Evolutionary conservation across 2,113 vertebrate genomes (phyloP).

Genomic region (Erinaceus europaeus): DNA sequence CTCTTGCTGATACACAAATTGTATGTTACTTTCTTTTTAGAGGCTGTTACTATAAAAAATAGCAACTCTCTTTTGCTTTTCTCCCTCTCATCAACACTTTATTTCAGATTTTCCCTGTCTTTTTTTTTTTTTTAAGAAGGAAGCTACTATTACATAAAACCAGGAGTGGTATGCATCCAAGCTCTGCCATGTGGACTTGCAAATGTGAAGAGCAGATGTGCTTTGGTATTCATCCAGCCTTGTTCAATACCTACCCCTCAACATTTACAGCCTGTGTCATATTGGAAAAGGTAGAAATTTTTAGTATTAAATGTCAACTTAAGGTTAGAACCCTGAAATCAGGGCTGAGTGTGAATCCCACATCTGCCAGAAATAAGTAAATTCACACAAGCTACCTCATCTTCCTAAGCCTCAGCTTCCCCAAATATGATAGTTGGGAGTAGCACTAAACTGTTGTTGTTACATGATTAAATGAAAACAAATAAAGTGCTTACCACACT

Average conservation of each 20-base stretch:
- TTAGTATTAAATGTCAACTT: fast-evolving
- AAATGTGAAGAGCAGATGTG: neutral
- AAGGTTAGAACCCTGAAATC: neutral
- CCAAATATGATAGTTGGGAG: neutral
- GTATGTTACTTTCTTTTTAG: constrained; percentile 38
- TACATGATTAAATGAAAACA: too few relatives aligned
- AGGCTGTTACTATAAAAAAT: constrained; percentile 50
- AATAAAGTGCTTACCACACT: too few relatives aligned
- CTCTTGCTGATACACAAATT: constrained; percentile 56
- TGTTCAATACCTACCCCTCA: too few relatives aligned
- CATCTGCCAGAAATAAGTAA: neutral
- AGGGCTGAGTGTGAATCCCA: neutral
- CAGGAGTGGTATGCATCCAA: neutral
- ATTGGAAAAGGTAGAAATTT: neutral
- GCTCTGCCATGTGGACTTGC: neutral
- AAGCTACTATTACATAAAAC: neutral
- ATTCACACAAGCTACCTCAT: neutral
- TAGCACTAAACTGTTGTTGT: neutral
- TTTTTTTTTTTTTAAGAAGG: constrained; percentile 13
- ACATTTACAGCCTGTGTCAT: neutral
- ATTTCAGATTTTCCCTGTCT: neutral
- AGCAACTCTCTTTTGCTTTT: neutral
- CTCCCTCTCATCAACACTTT: constrained; percentile 36
- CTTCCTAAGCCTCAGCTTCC: neutral
- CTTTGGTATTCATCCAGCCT: neutral